Percentiles rank a stretch among this genome's conserved stretches.
These are phyloP conservation scores for Turdus rufiventris DNA, from an alignment of 2,113 vertebrate genomes.

Conservation along the genomic window DNA sequence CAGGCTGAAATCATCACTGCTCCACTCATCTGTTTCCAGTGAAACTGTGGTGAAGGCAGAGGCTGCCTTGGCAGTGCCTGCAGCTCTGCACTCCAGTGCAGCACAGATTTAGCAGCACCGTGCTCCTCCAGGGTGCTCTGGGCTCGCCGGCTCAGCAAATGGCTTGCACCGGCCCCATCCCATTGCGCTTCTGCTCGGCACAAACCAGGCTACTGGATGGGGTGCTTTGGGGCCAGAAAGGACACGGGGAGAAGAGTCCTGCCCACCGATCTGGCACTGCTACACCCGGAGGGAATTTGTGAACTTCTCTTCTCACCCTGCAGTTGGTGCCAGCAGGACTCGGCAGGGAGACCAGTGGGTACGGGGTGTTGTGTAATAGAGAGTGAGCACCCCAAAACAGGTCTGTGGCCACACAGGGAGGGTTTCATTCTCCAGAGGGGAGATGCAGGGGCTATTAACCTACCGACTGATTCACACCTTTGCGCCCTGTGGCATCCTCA, in stretches of 20 bases:
- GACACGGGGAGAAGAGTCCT: not conserved
- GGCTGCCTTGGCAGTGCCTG: not conserved
- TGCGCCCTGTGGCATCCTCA: not conserved
- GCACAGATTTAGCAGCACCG: not conserved
- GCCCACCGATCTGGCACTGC: not conserved
- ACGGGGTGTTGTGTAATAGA: not conserved
- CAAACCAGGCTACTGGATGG: fast-evolving
- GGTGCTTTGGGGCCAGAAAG: not conserved
- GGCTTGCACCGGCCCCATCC: not conserved
- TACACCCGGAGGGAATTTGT: not conserved
- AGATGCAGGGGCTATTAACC: not conserved
- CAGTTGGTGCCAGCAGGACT: not conserved
- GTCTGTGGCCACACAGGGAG: not conserved
- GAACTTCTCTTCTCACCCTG: not conserved
- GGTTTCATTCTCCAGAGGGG: not conserved
- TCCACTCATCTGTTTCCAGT: not conserved
- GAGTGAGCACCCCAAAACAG: not conserved
- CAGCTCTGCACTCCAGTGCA: not conserved
- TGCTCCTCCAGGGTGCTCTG: not conserved
- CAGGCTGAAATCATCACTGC: not conserved
- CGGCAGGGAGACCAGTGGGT: not conserved
- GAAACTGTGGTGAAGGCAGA: not conserved
- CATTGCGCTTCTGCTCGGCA: fast-evolving
- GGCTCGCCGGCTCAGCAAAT: not conserved
- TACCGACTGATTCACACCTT: not conserved